Evolutionary conservation across 2,113 vertebrate species (phyloP), one percentile per base, ranked within the genome.

Genomic region (cat (Felis catus)): DNA sequence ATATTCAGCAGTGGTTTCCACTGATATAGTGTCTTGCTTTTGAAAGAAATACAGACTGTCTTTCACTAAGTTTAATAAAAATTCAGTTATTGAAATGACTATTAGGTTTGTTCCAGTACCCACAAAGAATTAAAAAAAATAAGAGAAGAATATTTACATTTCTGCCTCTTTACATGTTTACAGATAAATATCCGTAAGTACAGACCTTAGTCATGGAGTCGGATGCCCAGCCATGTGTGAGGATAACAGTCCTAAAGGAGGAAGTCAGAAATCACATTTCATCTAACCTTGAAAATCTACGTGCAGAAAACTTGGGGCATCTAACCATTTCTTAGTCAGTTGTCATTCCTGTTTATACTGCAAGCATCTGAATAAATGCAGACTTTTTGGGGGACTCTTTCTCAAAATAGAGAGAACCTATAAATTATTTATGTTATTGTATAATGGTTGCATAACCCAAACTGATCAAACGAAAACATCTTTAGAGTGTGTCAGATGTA

Each of bases 401-500:
- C 83, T 94, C 71, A 63, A 97, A 97, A 91, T 15, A 98, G 87
- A 97, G 78, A 71, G 8, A 48, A 41, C 4, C 10, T 94, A 97
- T 97, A 91, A 94, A 97, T 98, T 97, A 98, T 97, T 97, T 80
- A 97, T 96, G 16, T 91, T 91, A 95, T 74, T 95, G 81, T 97
- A 53, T 61, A 96, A 86, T 48, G 36, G 11, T 97, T 98, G 97
- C 53, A 39, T 78, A 98, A 97, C 45, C 21, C 39, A 82, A 92
- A 86, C 8, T 65, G 51, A 95, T 96, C 74, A 98, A 97, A 95
- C 15, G 19, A 39, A 96, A 93, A 94, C 86, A 85, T 92, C 96
- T 96, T 89, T 29, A 36, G 36, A 94, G 58, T 70, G 95, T 96
- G 31, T 45, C 4, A 82, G 88, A 86, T 84, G 18, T 27, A 92